Base-by-base conservation (phyloP, 2,888 invertebrate genomes). In the Clunio marinus region DNA sequence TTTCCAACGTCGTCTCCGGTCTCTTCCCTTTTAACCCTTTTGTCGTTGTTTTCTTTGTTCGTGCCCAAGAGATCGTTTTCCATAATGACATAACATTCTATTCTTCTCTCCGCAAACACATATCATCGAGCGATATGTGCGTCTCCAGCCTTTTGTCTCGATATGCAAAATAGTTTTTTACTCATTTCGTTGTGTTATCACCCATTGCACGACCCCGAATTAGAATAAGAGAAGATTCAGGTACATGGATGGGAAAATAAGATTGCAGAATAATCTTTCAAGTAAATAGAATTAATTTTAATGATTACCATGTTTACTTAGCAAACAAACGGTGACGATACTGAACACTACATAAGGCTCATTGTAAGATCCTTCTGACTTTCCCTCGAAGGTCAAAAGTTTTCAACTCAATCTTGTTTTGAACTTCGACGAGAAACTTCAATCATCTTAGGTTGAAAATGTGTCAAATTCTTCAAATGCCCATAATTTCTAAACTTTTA, bases 1-100 rank as follows among this genome's bases (percentile, higher is more conserved):
- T 63, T 55, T 27, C 51, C 27, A 13, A 25, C 15, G 57, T n/a
- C n/a, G n/a, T n/a, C n/a, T n/a, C n/a, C n/a, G 57, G 20, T 63
- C n/a, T 65, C 27, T 32, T 51, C 25, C 55, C 25, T 28, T 55
- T 66, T 20, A 55, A 51, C 55, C 66, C 55, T 55, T 66, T 55
- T 20, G 4, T 5, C 35, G 7, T 32, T 55, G 15, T 22, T 57
- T 20, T 25, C 13, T 25, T 57, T 57, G 27, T 57, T 57, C 57
- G 27, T 57, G 66, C 66, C 66, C 66, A 66, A 55, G 66, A 66
- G 66, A 66, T 66, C 66, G 66, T 66, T 66, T 66, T 66, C 66
- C 55, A 55, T 66, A 66, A 66, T 66, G 66, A 66, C 66, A 66
- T 55, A 66, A 66, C 66, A 66, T 66, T 25, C 55, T 55, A 66